These are phyloP conservation scores for Tapera naevia DNA, from an alignment of 2,797 vertebrate species.

Conservation along the genomic window DNA sequence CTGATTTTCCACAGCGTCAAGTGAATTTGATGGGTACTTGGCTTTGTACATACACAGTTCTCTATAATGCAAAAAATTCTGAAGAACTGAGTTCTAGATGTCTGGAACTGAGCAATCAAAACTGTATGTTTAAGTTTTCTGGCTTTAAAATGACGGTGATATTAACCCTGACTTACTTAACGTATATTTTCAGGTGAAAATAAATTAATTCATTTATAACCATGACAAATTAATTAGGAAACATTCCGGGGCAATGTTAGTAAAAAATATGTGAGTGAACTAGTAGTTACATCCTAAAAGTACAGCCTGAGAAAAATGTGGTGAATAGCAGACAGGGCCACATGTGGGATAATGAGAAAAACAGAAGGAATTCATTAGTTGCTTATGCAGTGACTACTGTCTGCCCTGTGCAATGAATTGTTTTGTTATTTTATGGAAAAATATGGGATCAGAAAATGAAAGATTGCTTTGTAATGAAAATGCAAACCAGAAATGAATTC, in stretches of 20 bases:
- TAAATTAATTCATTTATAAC: neutral
- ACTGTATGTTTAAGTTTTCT: neutral
- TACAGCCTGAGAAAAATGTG: neutral
- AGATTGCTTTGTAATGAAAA: neutral
- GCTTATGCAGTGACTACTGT: neutral
- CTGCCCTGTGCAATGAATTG: neutral
- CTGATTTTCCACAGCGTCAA: neutral
- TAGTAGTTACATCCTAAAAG: neutral
- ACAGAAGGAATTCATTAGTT: neutral
- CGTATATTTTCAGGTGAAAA: neutral
- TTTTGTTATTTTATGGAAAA: neutral
- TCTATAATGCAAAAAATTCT: neutral
- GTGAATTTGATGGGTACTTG: neutral
- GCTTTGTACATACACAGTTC: neutral
- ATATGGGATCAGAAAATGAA: constrained; percentile 3
- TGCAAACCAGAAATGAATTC: neutral
- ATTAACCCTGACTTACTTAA: neutral
- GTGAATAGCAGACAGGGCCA: neutral
- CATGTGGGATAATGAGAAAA: neutral
- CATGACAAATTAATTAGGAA: neutral
- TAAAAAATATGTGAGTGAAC: neutral
- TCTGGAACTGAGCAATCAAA: neutral
- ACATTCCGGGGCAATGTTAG: neutral
- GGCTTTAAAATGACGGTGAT: neutral
- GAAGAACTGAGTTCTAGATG: neutral